These are phyloP conservation scores for Willisornis vidua DNA, from an alignment of 2,113 vertebrate genomes.

Conservation along the genomic window DNA sequence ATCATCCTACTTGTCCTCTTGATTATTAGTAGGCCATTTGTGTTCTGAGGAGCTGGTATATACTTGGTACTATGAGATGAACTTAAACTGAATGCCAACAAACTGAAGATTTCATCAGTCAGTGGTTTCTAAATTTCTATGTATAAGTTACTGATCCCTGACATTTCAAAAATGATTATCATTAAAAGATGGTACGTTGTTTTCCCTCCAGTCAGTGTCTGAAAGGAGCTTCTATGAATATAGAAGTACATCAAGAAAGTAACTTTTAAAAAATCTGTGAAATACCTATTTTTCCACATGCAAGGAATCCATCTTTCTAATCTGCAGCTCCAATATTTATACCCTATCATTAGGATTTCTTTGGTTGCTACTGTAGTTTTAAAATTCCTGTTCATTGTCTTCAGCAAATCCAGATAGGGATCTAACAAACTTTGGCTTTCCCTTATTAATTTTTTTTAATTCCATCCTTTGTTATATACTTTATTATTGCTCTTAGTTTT, in stretches of 20 bases:
- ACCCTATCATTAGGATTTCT: neutral
- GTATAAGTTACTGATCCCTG: neutral
- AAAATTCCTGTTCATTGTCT: neutral
- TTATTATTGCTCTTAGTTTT: neutral
- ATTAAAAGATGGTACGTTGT: neutral
- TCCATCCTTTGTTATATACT: neutral
- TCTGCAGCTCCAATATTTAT: neutral
- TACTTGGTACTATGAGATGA: neutral
- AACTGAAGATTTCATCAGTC: neutral
- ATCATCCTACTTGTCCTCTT: neutral
- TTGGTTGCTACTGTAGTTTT: neutral
- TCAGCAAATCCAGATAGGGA: neutral
- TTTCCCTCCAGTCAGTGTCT: neutral
- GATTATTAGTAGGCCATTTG: neutral
- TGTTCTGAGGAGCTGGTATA: neutral
- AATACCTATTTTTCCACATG: neutral
- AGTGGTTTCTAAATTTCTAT: neutral
- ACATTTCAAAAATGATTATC: neutral
- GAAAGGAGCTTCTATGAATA: neutral
- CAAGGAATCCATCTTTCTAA: neutral
- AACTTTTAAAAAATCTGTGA: no score
- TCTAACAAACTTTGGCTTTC: neutral
- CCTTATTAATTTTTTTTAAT: neutral
- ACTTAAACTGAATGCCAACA: neutral
- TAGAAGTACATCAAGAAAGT: neutral